Conservation (phyloP, 1,140 invertebrate species). For the Drosophila novamexicana region DNA sequence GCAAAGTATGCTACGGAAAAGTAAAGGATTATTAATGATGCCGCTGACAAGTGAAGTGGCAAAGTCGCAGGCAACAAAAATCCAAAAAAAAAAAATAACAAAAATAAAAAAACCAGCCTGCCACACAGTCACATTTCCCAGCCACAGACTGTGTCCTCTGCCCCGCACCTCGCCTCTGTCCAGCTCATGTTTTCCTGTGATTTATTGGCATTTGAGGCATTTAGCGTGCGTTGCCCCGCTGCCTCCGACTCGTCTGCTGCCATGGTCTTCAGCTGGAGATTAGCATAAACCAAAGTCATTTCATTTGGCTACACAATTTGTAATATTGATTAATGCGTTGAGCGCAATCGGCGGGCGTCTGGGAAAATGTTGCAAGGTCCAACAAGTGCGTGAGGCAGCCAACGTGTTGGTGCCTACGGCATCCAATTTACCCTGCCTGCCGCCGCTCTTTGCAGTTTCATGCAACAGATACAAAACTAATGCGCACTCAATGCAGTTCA, state of each 20-base stretch:
- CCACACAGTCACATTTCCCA: slow-evolving; percentile 4
- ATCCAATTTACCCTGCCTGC: neutral
- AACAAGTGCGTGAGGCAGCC: slow-evolving; percentile 73
- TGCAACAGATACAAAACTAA: slow-evolving; percentile 46
- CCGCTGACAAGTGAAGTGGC: slow-evolving; percentile 80
- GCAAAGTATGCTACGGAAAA: slow-evolving; percentile 64
- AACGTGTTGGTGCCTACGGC: slow-evolving; percentile 34
- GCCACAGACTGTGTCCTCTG: slow-evolving; percentile 11
- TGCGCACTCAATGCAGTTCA: slow-evolving; percentile 35
- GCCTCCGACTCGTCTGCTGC: neutral
- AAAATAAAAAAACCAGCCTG: neutral
- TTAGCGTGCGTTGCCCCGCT: slow-evolving; percentile 51
- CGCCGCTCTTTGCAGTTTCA: neutral
- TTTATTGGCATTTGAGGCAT: slow-evolving; percentile 80
- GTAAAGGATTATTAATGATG: slow-evolving; percentile 82
- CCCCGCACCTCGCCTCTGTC: neutral
- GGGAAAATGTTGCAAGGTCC: slow-evolving; percentile 26
- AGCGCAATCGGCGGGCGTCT: slow-evolving; percentile 8
- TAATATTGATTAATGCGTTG: slow-evolving; percentile 74
- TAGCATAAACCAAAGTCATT: slow-evolving; percentile 70
- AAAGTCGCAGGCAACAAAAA: slow-evolving; percentile 45
- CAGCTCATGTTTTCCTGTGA: slow-evolving; percentile 40
- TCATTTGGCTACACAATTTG: slow-evolving; percentile 61
- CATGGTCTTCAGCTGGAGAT: slow-evolving; percentile 22
- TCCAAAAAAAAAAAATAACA: neutral